Conservation (phyloP, 2,888 invertebrate genomes). For the Allophyes oxyacanthae region DNA sequence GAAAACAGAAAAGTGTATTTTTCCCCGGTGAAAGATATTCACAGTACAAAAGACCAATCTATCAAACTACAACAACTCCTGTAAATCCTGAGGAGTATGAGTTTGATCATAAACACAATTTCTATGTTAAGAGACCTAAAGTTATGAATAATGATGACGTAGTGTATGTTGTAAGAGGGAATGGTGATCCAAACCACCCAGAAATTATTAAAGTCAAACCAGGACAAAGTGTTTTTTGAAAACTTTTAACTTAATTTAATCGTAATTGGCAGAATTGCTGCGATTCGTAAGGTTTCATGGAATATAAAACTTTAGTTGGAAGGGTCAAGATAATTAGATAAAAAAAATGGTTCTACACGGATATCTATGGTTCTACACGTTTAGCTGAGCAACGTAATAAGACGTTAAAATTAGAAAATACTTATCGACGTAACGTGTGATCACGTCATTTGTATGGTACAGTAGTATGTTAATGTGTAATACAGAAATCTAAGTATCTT, state of each 20-base stretch:
- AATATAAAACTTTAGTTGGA: no score
- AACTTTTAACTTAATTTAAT: neutral
- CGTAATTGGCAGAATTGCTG: no score
- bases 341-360: no score
- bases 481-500: no score
- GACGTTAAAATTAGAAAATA: no score
- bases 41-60: conserved; percentile 21
- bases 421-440: no score
- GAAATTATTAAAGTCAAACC: conserved; percentile 80
- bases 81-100: conserved; percentile 59
- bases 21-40: conserved; percentile 49
- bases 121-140: conserved; percentile 56
- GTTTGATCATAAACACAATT: conserved; percentile 62
- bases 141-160: conserved; percentile 64
- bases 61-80: conserved; percentile 39
- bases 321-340: no score
- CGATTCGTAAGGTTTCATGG: no score
- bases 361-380: no score
- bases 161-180: conserved; percentile 84
- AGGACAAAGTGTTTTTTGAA: conserved; percentile 60
- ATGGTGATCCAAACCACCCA: conserved; percentile 83
- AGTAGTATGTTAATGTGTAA: no score
- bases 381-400: no score
- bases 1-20: conserved; percentile 55
- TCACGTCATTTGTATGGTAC: no score